These are phyloP conservation scores for Rattus rattus DNA, from an alignment of 2,113 vertebrate species.

Conservation along the genomic window DNA sequence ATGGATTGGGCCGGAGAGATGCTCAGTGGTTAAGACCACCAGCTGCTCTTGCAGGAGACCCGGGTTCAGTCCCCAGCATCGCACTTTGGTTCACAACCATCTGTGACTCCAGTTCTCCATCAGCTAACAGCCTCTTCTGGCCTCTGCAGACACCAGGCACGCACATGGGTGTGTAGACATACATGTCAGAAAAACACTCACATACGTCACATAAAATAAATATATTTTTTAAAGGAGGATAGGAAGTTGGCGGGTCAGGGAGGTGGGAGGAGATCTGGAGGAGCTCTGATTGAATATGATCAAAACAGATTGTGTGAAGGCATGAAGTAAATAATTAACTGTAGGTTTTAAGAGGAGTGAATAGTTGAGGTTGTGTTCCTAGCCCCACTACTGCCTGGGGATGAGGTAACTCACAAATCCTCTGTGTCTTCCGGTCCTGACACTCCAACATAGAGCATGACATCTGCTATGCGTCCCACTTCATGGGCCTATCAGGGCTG, in stretches of 20 bases:
- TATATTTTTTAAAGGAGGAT: not conserved
- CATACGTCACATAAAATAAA: not conserved
- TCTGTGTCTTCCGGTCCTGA: constrained; percentile 8
- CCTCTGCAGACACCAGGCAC: not conserved
- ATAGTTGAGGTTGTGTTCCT: constrained; percentile 7
- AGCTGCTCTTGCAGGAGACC: not conserved
- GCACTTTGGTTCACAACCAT: too few species aligned
- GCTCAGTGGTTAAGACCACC: not conserved
- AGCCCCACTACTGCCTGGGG: not conserved
- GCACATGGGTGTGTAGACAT: not conserved
- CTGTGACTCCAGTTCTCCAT: not conserved
- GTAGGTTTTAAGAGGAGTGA: not conserved
- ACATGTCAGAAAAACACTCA: not conserved
- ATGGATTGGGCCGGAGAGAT: not conserved
- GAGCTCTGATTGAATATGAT: not conserved
- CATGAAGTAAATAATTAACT: not conserved
- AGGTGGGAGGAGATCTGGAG: not conserved
- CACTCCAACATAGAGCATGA: not conserved
- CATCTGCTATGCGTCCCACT: not conserved
- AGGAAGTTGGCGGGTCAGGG: too few species aligned
- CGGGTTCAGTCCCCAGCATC: not conserved
- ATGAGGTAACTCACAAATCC: constrained; percentile 11
- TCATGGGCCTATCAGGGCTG: not conserved
- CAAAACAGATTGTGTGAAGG: not conserved
- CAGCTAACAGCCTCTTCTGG: not conserved